These are phyloP conservation scores for Eutolmus rufibarbis DNA, from an alignment of 2,888 invertebrate genomes.

Conservation along the genomic window DNA sequence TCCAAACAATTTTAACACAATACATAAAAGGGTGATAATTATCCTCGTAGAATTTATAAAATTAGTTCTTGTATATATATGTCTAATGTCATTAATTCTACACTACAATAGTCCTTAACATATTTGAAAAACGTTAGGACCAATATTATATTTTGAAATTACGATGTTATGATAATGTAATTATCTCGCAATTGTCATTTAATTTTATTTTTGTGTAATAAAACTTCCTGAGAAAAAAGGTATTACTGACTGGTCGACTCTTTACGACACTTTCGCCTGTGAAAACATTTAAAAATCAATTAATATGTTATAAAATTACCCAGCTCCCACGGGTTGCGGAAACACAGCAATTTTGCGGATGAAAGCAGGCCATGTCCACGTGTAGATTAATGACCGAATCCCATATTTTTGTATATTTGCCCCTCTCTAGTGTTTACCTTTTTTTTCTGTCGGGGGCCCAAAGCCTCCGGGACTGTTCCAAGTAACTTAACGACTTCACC, in stretches of 20 bases:
- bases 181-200: not conserved
- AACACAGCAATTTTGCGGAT: not conserved
- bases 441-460: not conserved
- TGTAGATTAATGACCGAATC: not conserved
- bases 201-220: not conserved
- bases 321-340: not conserved
- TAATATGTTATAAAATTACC: slow-evolving; percentile 1
- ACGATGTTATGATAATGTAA: no score
- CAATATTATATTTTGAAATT: no score
- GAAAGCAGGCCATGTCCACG: not conserved
- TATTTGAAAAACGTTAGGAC: no score
- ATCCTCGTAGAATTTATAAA: no score
- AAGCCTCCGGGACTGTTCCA: not conserved
- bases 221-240: not conserved
- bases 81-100: no score
- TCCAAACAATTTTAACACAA: no score
- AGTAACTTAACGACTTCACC: not conserved
- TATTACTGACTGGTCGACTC: not conserved
- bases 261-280: not conserved
- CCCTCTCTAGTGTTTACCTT: not conserved
- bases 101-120: no score
- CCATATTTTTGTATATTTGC: not conserved
- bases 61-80: no score
- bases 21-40: no score
- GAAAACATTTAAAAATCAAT: slow-evolving; percentile 4